A percentile compares a stretch with the other conserved stretches of the same genome.
Evolutionary conservation across 2,888 invertebrate genomes (phyloP).

Genomic region (Hydroisotoma schaefferi): DNA sequence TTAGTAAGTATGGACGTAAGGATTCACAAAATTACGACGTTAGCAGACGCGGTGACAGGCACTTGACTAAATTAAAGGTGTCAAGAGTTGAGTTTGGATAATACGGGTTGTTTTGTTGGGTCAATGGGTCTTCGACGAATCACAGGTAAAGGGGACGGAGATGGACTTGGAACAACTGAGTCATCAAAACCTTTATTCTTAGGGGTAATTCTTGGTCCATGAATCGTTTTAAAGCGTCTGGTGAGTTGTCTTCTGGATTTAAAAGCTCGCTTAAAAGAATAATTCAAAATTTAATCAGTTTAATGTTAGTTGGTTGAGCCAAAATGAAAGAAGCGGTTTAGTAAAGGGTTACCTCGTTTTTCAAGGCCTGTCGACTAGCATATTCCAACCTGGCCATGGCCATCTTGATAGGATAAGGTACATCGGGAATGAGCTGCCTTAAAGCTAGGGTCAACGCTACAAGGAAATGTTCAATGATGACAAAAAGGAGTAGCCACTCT

Average conservation of each 20-base stretch:
- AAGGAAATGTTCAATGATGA: constrained; percentile 66
- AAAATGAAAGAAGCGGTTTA: not conserved
- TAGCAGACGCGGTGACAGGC: too few species aligned
- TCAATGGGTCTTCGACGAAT: constrained; percentile 8
- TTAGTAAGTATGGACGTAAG: too few species aligned
- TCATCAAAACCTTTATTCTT: not conserved
- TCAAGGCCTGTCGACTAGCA: constrained; percentile 63
- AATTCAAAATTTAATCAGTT: not conserved
- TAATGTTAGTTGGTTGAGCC: not conserved
- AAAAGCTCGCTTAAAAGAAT: constrained; percentile 53
- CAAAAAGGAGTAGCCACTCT: constrained; percentile 62
- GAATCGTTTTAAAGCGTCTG: constrained; percentile 55
- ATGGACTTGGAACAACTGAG: constrained; percentile 9
- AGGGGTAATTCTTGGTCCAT: constrained; percentile 49
- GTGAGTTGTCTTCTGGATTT: constrained; percentile 54
- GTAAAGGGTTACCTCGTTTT: constrained; percentile 54
- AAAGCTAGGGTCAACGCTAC: constrained; percentile 63
- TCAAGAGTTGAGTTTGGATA: too few species aligned
- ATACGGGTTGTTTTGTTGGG: too few species aligned
- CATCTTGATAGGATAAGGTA: constrained; percentile 65
- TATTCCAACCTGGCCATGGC: constrained; percentile 62
- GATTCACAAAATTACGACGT: too few species aligned
- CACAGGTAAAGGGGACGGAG: constrained; percentile 14
- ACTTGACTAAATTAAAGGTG: too few species aligned
- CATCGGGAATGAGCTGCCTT: constrained; percentile 66